Conservation (phyloP, 1,140 invertebrate genomes). For the Drosophila kikkawai region DNA sequence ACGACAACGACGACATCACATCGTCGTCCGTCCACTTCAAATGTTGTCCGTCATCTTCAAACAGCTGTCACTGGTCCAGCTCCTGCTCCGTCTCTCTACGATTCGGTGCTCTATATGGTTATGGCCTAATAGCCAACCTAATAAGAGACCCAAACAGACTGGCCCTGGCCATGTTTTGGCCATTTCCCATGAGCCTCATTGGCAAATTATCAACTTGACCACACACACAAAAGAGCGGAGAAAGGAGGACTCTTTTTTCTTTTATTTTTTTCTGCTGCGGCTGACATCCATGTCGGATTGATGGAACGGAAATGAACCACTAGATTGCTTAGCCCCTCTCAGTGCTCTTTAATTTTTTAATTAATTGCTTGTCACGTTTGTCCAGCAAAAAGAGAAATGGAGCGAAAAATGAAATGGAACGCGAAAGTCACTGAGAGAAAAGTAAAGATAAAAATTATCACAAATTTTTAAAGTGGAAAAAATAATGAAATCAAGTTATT, state of each 20-base stretch:
- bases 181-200: slow-evolving; percentile 81
- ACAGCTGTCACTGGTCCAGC: slow-evolving; percentile 39
- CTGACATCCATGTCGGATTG: slow-evolving; percentile 41
- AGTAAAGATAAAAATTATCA: background rate
- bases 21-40: slow-evolving; percentile 53
- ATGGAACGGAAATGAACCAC: slow-evolving; percentile 36
- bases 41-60: slow-evolving; percentile 75
- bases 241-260: slow-evolving; percentile 1
- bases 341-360: slow-evolving; percentile 76
- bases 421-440: slow-evolving; percentile 20
- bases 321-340: slow-evolving; percentile 38
- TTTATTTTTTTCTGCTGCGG: slow-evolving; percentile 42
- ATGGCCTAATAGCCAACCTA: slow-evolving; percentile 74
- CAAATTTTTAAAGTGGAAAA: background rate
- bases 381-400: slow-evolving; percentile 27
- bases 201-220: slow-evolving; percentile 78
- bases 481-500: too few species aligned
- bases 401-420: slow-evolving; percentile 65
- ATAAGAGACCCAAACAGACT: slow-evolving; percentile 53
- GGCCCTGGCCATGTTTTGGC: slow-evolving; percentile 51
- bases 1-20: slow-evolving; percentile 49
- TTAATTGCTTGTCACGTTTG: slow-evolving; percentile 79
- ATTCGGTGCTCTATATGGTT: slow-evolving; percentile 70
- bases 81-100: slow-evolving; percentile 14
- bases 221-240: slow-evolving; percentile 56